phyloP scores from a whole-genome alignment of 2,797 vertebrate species.

The Enteromius trimaculatus region DNA sequence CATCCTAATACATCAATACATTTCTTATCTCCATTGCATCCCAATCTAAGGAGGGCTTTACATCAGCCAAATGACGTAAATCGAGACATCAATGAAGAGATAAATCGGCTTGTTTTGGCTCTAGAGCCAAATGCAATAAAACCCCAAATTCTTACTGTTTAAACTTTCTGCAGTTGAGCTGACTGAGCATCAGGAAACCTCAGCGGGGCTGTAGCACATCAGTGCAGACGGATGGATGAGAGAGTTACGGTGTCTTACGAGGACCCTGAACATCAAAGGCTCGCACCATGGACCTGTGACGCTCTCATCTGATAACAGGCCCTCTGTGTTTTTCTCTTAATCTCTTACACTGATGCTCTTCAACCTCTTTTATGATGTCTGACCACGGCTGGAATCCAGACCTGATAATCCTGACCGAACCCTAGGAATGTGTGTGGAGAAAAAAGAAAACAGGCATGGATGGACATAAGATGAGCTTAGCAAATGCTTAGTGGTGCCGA shows the following conservation, averaged over 20 bases:
- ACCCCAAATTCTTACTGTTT: conserved; percentile 34
- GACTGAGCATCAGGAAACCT: conserved; percentile 24
- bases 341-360: conserved; percentile 73
- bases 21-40: conserved; percentile 27
- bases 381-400: conserved; percentile 74
- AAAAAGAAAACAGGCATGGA: conserved; percentile 61
- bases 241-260: conserved; percentile 61
- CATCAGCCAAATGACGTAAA: conserved; percentile 14
- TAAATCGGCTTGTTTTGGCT: conserved; percentile 31
- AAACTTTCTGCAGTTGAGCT: neutral
- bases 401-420: conserved; percentile 72
- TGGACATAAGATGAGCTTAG: conserved; percentile 32
- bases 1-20: neutral
- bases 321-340: conserved; percentile 71
- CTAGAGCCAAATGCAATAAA: conserved; percentile 57
- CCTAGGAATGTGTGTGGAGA: conserved; percentile 61
- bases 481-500: neutral
- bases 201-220: conserved; percentile 21
- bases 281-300: conserved; percentile 73
- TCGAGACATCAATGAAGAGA: conserved; percentile 38
- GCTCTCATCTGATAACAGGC: conserved; percentile 76
- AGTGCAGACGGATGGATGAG: neutral
- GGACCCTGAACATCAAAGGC: conserved; percentile 66
- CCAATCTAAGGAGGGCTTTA: conserved; percentile 16
- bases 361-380: conserved; percentile 74